These are phyloP conservation scores for Sinohyriopsis cumingii DNA, from an alignment of 2,888 invertebrate genomes.

Conservation along the genomic window DNA sequence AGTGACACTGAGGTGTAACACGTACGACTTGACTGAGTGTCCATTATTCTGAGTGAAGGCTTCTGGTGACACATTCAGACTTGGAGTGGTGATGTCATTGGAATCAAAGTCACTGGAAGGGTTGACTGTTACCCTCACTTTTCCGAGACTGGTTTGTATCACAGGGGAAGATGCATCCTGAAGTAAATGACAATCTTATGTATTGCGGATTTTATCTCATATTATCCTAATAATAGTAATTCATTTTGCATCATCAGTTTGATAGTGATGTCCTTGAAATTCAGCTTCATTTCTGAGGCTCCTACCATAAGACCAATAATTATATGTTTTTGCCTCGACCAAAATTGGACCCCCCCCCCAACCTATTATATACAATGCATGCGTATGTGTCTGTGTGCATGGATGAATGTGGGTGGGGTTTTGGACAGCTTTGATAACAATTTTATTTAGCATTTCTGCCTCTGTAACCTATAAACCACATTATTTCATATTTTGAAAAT, in stretches of 20 bases:
- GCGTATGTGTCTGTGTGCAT: too few species aligned
- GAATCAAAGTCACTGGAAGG: slow-evolving; percentile 41
- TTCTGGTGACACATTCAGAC: slow-evolving; percentile 89
- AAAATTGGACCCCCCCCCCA: too few species aligned
- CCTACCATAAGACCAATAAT: neutral
- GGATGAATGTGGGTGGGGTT: too few species aligned
- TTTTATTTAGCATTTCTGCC: too few species aligned
- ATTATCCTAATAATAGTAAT: too few species aligned
- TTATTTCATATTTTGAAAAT: too few species aligned
- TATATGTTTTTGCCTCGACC: too few species aligned
- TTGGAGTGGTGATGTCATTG: slow-evolving; percentile 75
- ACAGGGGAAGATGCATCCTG: slow-evolving; percentile 60
- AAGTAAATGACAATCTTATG: neutral
- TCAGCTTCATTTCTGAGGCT: slow-evolving; percentile 1
- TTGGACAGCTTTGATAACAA: too few species aligned
- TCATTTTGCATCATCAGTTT: slow-evolving; percentile 5
- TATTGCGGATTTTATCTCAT: neutral
- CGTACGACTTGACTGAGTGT: slow-evolving; percentile 86
- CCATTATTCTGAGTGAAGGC: slow-evolving; percentile 86
- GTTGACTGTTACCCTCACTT: slow-evolving; percentile 66
- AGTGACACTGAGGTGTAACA: slow-evolving; percentile 83
- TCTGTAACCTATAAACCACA: too few species aligned
- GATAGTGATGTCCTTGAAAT: neutral
- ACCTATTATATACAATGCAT: too few species aligned
- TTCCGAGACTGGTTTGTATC: slow-evolving; percentile 62